These are phyloP conservation scores for Sphenopsis melanotis DNA, from an alignment of 2,797 vertebrate genomes.

Conservation along the genomic window DNA sequence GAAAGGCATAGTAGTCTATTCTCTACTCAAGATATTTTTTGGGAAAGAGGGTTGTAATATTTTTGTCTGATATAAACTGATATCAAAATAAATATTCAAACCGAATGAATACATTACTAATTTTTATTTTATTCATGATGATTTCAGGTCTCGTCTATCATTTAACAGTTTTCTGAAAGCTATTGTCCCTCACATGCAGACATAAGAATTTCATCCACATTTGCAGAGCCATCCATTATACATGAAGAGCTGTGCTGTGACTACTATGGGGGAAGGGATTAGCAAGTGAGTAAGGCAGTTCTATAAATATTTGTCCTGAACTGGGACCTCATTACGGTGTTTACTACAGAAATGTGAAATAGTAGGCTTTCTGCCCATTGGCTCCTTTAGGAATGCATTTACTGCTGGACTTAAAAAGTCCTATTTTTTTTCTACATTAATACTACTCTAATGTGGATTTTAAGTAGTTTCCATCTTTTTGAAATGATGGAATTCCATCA, in stretches of 20 bases:
- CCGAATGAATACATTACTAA: not conserved
- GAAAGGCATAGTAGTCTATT: not conserved
- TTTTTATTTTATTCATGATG: conserved; percentile 11
- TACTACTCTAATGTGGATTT: not conserved
- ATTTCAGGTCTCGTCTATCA: not conserved
- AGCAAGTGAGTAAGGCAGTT: not conserved
- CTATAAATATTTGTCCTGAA: conserved; percentile 22
- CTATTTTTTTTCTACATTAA: not conserved
- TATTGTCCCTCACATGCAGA: not conserved
- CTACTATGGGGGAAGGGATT: not conserved
- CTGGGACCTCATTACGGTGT: not conserved
- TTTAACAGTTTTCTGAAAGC: not conserved
- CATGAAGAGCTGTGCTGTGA: not conserved
- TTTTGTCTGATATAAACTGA: not conserved
- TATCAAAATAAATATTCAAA: not conserved
- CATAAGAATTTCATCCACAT: not conserved
- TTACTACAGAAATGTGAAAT: not conserved
- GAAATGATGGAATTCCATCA: not conserved
- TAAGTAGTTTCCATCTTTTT: not conserved
- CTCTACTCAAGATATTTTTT: not conserved
- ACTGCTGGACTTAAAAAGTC: not conserved
- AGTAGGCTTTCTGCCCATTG: not conserved
- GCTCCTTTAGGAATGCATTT: not conserved
- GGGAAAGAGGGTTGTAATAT: not conserved
- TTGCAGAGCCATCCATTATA: not conserved